phyloP scores from a whole-genome alignment of 2,113 vertebrate genomes.

The Elephas maximus region DNA sequence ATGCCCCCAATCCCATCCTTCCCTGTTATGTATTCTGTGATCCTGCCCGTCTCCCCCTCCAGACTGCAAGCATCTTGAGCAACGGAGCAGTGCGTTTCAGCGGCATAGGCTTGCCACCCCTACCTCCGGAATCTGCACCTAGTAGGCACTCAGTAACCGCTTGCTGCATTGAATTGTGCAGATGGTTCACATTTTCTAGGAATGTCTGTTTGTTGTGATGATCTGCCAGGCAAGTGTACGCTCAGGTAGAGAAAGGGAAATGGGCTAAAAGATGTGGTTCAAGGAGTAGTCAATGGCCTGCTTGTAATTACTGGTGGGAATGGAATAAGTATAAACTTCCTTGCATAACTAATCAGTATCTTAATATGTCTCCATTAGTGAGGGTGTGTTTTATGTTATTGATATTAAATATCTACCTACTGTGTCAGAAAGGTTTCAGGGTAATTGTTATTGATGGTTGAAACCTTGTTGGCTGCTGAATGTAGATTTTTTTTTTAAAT shows the following conservation, averaged over 20 bases:
- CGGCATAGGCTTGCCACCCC: background rate
- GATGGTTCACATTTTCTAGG: conserved; percentile 82
- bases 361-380: conserved; percentile 87
- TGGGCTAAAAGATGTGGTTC: conserved; percentile 73
- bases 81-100: background rate
- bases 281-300: conserved; percentile 77
- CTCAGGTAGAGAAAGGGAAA: conserved; percentile 77
- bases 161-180: background rate
- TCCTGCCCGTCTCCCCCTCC: background rate
- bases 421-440: conserved; percentile 79
- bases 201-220: conserved; percentile 84
- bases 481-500: conserved; percentile 80
- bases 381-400: conserved; percentile 85
- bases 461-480: conserved; percentile 68
- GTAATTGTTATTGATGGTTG: conserved; percentile 87
- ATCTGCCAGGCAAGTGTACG: conserved; percentile 83
- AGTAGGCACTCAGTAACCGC: conserved; percentile 57
- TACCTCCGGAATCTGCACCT: background rate
- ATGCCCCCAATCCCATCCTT: background rate
- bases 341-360: conserved; percentile 86
- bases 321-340: conserved; percentile 83
- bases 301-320: conserved; percentile 79
- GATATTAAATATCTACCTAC: conserved; percentile 87
- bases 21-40: background rate
- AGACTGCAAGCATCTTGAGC: background rate